These are phyloP conservation scores for Leiothrix lutea DNA, from an alignment of 2,113 vertebrate species.

Conservation along the genomic window DNA sequence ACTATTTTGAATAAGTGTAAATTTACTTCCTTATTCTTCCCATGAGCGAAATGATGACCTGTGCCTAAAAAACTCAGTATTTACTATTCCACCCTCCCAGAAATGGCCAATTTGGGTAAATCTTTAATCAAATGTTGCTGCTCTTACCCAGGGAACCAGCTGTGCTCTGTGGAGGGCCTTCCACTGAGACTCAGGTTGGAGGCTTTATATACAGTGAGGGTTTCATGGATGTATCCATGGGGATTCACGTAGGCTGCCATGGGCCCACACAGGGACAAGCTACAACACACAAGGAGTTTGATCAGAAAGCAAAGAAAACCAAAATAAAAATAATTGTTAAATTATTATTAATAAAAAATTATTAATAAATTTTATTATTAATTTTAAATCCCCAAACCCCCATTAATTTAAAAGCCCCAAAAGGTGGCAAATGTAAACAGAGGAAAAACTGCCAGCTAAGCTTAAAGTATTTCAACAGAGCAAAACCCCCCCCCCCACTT, in stretches of 20 bases:
- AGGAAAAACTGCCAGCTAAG: background rate
- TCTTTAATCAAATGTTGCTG: background rate
- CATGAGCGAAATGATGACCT: fast-evolving
- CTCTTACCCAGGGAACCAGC: slow-evolving; percentile 98
- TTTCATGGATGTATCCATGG: slow-evolving; percentile 95
- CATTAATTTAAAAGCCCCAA: background rate
- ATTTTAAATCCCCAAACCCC: no score
- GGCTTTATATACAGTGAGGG: slow-evolving; percentile 94
- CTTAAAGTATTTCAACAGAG: background rate
- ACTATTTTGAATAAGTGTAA: background rate
- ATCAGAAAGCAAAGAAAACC: background rate
- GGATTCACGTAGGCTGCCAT: slow-evolving; percentile 99
- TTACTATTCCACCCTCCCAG: background rate
- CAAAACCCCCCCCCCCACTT: background rate
- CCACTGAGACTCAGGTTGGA: slow-evolving; percentile 88
- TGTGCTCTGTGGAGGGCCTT: slow-evolving; percentile 92
- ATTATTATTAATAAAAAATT: background rate
- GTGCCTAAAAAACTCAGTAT: fast-evolving
- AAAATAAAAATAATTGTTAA: background rate
- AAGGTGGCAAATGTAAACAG: background rate
- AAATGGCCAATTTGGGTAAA: background rate
- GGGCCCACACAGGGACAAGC: slow-evolving; percentile 91
- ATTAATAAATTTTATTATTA: no score
- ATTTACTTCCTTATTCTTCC: background rate
- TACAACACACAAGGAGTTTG: slow-evolving; percentile 21